A percentile compares a stretch with the other conserved stretches of the same genome.
phyloP scores from a whole-genome alignment of 2,888 invertebrate genomes.

The Dysmachus trigonus region DNA sequence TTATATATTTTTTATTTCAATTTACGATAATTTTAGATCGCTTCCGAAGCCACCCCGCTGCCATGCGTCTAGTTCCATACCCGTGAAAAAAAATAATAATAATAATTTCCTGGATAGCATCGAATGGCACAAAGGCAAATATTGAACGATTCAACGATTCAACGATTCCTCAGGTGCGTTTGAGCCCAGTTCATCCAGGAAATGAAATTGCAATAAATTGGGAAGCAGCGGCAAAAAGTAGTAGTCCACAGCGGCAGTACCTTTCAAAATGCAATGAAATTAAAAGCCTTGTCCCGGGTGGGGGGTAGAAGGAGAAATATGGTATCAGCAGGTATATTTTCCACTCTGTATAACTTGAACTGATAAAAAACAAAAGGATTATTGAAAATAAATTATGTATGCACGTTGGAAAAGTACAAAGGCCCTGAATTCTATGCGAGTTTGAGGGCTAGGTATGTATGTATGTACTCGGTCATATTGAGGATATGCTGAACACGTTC shows the following conservation, averaged over 20 bases:
- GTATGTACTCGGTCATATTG: background rate
- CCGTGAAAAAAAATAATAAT: background rate
- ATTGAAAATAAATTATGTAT: background rate
- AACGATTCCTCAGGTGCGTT: background rate
- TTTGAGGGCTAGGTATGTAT: background rate
- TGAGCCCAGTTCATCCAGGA: background rate
- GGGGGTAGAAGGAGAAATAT: too few relatives aligned
- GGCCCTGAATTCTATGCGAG: background rate
- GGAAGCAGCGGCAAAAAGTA: background rate
- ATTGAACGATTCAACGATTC: background rate
- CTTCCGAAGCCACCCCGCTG: background rate
- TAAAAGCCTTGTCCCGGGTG: background rate
- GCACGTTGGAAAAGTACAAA: background rate
- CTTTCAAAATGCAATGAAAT: background rate
- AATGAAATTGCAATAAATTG: background rate
- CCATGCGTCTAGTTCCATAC: background rate
- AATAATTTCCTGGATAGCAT: background rate
- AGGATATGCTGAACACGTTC: background rate
- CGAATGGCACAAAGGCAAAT: background rate
- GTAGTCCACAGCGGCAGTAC: background rate
- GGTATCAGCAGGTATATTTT: background rate
- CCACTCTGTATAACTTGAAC: background rate
- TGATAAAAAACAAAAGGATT: background rate
- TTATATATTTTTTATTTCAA: background rate
- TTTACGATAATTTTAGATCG: background rate